Base-by-base conservation (phyloP, 2,113 vertebrate genomes). In the Callopanchax toddi region DNA sequence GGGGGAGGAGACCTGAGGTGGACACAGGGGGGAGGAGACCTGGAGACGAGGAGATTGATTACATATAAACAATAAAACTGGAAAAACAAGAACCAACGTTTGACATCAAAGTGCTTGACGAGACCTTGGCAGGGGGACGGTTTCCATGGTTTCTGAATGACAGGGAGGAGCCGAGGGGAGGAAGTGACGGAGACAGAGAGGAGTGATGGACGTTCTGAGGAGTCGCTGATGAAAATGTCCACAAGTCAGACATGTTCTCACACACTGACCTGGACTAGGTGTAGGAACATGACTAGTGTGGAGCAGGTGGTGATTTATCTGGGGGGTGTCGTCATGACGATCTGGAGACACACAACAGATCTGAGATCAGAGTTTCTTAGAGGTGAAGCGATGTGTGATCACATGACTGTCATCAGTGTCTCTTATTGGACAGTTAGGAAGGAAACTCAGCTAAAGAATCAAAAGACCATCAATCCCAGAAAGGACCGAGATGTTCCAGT, bases 181-280 rank as follows among this genome's bases (percentile, higher is more conserved):
- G 48, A 18, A 54, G 13, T 0, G 74, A 18, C 34, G 65, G 58
- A 9, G 64, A 22, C 22, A 53, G 49, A 32, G 54, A 36, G 37
- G 63, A 59, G 37, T 56, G 73, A 26, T 70, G 58, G 11, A 45
- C 25, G 9, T 62, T 46, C 48, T 69, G 60, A 17, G 61, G 18
- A 44, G 54, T 55, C 3, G 57, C 59, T 3, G 58, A 42, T 17
- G 54, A 29, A 32, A 29, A 72, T 1, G 60, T n/a, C 72, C 75
- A 75, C 20, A 48, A 9, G 59, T 82, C 71, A 54, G 76, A 65
- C 76, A 75, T 78, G 67, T 54, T 59, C 46, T 68, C 43, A 46
- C 10, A 13, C 44, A 43, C 57, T 50, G 16, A 21, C 18, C 11
- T 13, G 8, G n/a, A n/a, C n/a, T 7, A 10, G 13, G 62, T 39